Evolutionary conservation across 2,888 invertebrate genomes (phyloP), one percentile per base, ranked within the genome.

Genomic region (Tachystola acroxantha): DNA sequence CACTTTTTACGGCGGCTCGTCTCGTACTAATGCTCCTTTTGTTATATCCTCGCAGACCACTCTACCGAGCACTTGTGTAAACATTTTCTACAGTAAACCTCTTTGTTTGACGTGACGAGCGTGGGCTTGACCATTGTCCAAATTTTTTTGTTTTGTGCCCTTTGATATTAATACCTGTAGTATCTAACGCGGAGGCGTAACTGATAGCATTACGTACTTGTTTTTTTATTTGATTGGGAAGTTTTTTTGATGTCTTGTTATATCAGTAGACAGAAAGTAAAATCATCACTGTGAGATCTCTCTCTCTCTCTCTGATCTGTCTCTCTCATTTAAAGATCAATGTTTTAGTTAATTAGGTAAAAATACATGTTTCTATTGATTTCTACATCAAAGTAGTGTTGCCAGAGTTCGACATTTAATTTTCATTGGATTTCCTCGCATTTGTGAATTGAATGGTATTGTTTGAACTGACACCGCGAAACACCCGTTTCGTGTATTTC

Each of bases 111-210:
- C 48, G 53, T 50, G 55, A 53, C 44, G 53, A 60, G 62, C 57
- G 64, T 66, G 54, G 57, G 66, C 49, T 47, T 62, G 57, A 46
- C 60, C 58, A 64, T 68, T 70, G 65, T 68, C 51, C 51, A 44
- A 48, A 57, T 42, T 40, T 42, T n/a, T 30, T 46, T 29, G 19
- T 36, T 26, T 13, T 34, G 28, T 40, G 35, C 48, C 45, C 42
- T 44, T 41, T 39, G 38, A 34, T 37, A 42, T 36, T 51, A 52
- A 55, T 60, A 43, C 52, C 55, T n/a, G n/a, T n/a, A n/a, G n/a
- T n/a, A n/a, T n/a, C n/a, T n/a, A n/a, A n/a, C n/a, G n/a, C n/a
- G 24, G 11, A 27, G 32, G 36, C 32, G 32, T 32, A 27, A 37
- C 19, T 36, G 32, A 14, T 36, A 24, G n/a, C n/a, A n/a, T n/a